Conservation (phyloP, 1,140 invertebrate species). For the Drosophila tani region DNA sequence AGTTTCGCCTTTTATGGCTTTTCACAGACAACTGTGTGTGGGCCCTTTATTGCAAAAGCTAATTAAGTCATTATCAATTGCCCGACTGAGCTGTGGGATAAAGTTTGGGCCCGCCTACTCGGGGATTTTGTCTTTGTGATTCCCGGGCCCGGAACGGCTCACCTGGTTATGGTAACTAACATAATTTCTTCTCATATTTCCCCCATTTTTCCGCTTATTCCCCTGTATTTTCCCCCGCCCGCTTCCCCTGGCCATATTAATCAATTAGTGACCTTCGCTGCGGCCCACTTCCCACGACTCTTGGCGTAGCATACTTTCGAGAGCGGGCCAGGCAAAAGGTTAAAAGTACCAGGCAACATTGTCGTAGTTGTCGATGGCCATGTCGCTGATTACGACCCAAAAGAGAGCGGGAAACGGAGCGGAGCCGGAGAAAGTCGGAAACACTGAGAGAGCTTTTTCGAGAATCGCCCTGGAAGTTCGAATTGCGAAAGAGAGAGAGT, state of each 20-base stretch:
- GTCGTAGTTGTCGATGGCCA: slow-evolving; percentile 55
- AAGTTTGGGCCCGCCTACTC: slow-evolving; percentile 16
- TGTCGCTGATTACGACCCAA: slow-evolving; percentile 28
- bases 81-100: slow-evolving; percentile 25
- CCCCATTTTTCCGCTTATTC: slow-evolving; percentile 7
- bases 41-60: slow-evolving; percentile 54
- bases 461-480: slow-evolving; percentile 60
- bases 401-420: slow-evolving; percentile 13
- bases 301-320: slow-evolving; percentile 58
- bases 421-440: slow-evolving; percentile 15
- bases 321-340: slow-evolving; percentile 68
- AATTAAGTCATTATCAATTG: slow-evolving; percentile 83
- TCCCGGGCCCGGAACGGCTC: neutral
- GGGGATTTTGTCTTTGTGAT: slow-evolving; percentile 27
- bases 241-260: slow-evolving; percentile 51
- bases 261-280: slow-evolving; percentile 81
- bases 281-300: slow-evolving; percentile 41
- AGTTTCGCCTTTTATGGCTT: slow-evolving; percentile 72
- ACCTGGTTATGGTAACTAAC: slow-evolving; percentile 5
- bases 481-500: slow-evolving; percentile 27
- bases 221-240: neutral
- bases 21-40: slow-evolving; percentile 46
- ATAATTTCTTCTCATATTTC: slow-evolving; percentile 1
- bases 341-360: slow-evolving; percentile 74
- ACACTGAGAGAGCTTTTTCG: slow-evolving; percentile 51